phyloP scores from a whole-genome alignment of 2,113 vertebrate species.

The Merops nubicus region DNA sequence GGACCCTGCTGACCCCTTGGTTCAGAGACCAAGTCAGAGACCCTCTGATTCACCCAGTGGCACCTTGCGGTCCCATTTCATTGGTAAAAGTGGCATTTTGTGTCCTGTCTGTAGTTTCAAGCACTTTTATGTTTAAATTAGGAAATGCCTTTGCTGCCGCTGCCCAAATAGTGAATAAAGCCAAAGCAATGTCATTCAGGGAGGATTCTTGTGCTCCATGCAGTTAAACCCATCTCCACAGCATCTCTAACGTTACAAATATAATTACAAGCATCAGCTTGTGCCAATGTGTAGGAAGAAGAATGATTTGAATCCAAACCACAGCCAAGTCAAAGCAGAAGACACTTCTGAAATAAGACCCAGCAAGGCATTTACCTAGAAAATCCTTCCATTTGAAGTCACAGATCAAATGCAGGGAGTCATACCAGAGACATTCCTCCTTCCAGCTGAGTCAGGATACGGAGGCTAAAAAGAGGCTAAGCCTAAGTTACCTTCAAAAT shows the following conservation, averaged over 20 bases:
- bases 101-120: accelerated
- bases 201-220: neutral
- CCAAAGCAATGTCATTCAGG: neutral
- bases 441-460: neutral
- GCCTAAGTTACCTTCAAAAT: neutral
- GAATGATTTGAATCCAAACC: neutral
- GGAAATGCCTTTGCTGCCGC: accelerated
- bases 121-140: neutral
- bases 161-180: neutral
- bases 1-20: too few species aligned
- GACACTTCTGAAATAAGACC: neutral
- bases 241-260: neutral
- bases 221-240: neutral
- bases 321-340: neutral
- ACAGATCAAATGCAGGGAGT: neutral
- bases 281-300: neutral
- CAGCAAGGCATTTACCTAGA: neutral
- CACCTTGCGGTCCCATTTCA: accelerated
- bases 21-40: too few species aligned
- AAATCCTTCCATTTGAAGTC: neutral
- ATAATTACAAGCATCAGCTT: neutral
- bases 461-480: neutral
- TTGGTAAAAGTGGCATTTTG: accelerated
- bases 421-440: neutral
- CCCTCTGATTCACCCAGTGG: accelerated